Conservation (phyloP, 92 coral and sea anemone genomes). For the Phenganax stokvisi region DNA sequence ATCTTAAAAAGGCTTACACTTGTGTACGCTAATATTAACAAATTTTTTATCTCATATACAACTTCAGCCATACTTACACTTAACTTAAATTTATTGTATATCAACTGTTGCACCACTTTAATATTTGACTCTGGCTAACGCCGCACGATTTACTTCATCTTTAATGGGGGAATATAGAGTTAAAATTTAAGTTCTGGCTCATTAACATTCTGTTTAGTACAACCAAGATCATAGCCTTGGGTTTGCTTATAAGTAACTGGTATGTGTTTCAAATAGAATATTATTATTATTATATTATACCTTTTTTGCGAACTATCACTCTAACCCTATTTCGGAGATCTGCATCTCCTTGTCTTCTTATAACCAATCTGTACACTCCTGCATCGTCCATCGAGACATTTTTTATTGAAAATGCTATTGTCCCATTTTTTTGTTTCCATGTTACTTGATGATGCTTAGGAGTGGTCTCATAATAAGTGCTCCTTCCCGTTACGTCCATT, state of each 20-base stretch:
- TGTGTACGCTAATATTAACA: too few relatives aligned
- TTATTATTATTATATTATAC: not conserved
- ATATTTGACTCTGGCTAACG: too few relatives aligned
- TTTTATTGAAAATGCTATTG: not conserved
- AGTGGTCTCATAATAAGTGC: not conserved
- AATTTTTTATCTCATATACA: too few relatives aligned
- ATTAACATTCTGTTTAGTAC: too few relatives aligned
- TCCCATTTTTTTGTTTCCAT: not conserved
- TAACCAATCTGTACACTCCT: not conserved
- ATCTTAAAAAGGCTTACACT: too few relatives aligned
- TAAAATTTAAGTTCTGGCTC: too few relatives aligned
- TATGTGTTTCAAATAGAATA: not conserved
- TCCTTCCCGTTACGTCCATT: not conserved
- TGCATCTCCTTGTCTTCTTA: not conserved
- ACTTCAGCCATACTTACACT: too few relatives aligned
- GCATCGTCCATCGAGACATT: slow-evolving; percentile 11
- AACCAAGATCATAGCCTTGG: not conserved
- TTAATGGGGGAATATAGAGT: too few relatives aligned
- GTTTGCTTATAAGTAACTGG: not conserved
- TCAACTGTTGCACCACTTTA: too few relatives aligned
- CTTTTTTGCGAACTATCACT: slow-evolving; percentile 3
- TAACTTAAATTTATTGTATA: too few relatives aligned
- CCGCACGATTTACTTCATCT: too few relatives aligned
- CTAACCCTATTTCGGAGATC: not conserved
- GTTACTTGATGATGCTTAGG: not conserved